Base-by-base conservation (phyloP, 2,113 vertebrate species). In the Daphoenositta chrysoptera region DNA sequence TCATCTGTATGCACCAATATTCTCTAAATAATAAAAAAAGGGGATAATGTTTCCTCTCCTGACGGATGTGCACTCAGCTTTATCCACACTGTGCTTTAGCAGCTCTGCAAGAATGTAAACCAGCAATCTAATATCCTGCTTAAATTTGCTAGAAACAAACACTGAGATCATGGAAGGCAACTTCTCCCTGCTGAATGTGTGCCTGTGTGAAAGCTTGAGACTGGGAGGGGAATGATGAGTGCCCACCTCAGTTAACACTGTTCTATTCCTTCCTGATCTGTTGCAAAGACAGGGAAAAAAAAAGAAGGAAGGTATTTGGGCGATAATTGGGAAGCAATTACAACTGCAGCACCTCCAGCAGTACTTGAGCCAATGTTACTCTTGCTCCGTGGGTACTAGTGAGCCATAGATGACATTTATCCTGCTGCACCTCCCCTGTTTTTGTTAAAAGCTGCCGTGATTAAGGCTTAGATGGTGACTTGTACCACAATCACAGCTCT, bases 21-120 rank as follows among this genome's bases (percentile, higher is more conserved):
- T 88, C 80, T 93, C 69, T 87, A 83, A 94, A 87, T 42, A 91
- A 87, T 53, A 89, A 87, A 83, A 73, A 90, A 75, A 68, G 65
- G 30, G 61, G 84, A 53, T 68, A 61, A 81, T 63, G 79, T 87
- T 91, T 94, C 50, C 48, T 82, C 58, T 95, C 63, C 70, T 95
- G 91, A 94, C 1, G 12, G 78, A 88, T 65, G 76, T 83, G 70
- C 82, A 83, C 53, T 91, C 85, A 77, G 15, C 66, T 93, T 88
- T 47, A 95, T 83, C 86, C 79, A 83, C 39, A 66, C 6, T 3
- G 82, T 54, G 54, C 66, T 88, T 91, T 30, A 95, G 64, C 71
- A 93, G 85, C 72, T 86, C 76, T 83, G 85, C 70, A 65, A 83
- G 82, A 90, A 78, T 50, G 64, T 57, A 83, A 87, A 95, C 85